Evolutionary conservation across 1,140 invertebrate species (phyloP).

Genomic region (Stenopsyche tienmushanensis): DNA sequence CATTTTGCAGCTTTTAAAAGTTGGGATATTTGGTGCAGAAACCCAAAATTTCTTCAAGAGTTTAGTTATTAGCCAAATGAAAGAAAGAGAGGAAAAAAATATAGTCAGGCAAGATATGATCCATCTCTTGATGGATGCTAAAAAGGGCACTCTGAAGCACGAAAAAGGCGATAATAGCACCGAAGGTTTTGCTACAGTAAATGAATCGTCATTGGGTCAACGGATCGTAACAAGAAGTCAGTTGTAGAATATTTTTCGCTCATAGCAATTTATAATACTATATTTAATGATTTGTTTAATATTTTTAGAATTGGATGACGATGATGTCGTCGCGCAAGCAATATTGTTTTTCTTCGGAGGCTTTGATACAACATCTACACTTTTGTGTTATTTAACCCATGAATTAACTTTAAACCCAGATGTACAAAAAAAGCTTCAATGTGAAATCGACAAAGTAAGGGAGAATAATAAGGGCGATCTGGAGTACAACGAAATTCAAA

Average conservation of each 20-base stretch:
- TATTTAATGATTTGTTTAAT: not conserved
- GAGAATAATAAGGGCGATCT: constrained; percentile 41
- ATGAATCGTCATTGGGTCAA: constrained; percentile 42
- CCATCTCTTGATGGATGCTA: constrained; percentile 50
- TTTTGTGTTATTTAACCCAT: constrained; percentile 49
- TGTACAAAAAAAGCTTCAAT: constrained; percentile 49
- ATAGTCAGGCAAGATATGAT: constrained; percentile 51
- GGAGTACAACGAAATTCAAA: constrained; percentile 46
- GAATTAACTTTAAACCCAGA: constrained; percentile 52
- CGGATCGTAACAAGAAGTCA: constrained; percentile 24
- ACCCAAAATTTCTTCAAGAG: constrained; percentile 40
- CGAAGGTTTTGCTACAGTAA: constrained; percentile 44
- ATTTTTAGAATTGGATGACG: constrained; percentile 28
- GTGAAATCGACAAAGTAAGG: constrained; percentile 48
- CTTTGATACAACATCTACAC: constrained; percentile 50
- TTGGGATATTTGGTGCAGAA: not conserved
- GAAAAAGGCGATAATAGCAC: constrained; percentile 3
- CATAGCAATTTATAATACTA: not conserved
- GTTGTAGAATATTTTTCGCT: not conserved
- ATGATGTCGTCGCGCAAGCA: constrained; percentile 40
- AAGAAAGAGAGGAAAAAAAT: constrained; percentile 44
- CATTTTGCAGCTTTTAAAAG: constrained; percentile 13
- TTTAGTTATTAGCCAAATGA: constrained; percentile 42
- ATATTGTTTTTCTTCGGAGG: constrained; percentile 42
- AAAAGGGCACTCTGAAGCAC: constrained; percentile 45